Percentiles rank a stretch among this genome's conserved stretches.
These are phyloP conservation scores for Mantis religiosa DNA, from an alignment of 2,888 invertebrate species.

Conservation along the genomic window DNA sequence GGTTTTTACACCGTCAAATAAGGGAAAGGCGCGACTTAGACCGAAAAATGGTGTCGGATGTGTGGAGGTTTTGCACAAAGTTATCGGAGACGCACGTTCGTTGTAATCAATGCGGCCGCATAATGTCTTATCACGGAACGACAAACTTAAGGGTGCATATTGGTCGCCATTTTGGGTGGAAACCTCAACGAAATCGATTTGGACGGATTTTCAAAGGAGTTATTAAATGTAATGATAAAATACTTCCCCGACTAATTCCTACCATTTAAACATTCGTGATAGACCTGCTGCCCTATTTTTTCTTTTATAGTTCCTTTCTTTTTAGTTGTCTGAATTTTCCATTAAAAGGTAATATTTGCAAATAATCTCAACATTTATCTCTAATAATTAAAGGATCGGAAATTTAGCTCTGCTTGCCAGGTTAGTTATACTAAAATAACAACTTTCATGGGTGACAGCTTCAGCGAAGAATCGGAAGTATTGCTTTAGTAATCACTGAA, in stretches of 20 bases:
- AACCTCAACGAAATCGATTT: conserved; percentile 24
- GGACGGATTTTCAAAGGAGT: conserved; percentile 25
- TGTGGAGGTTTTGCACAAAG: conserved; percentile 33
- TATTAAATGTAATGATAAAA: conserved; percentile 19
- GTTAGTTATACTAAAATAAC: too few species aligned
- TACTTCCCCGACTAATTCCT: not conserved
- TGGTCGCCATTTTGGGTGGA: conserved; percentile 32
- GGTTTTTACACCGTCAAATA: not conserved
- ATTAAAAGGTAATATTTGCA: not conserved
- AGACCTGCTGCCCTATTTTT: not conserved
- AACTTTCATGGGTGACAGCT: too few species aligned
- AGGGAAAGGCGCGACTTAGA: not conserved
- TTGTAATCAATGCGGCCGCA: conserved; percentile 32
- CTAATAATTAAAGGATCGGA: too few species aligned
- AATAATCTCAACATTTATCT: too few species aligned
- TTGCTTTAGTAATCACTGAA: too few species aligned
- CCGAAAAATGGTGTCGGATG: conserved; percentile 32
- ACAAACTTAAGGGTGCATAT: conserved; percentile 34
- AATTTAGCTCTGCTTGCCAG: too few species aligned
- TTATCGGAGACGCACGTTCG: conserved; percentile 30
- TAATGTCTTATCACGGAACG: conserved; percentile 34
- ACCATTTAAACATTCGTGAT: not conserved
- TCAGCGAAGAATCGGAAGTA: too few species aligned
- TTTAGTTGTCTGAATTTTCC: not conserved
- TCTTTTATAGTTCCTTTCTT: not conserved